Conservation (phyloP, 2,797 vertebrate species). For the Triplophysa yarkandensis region DNA sequence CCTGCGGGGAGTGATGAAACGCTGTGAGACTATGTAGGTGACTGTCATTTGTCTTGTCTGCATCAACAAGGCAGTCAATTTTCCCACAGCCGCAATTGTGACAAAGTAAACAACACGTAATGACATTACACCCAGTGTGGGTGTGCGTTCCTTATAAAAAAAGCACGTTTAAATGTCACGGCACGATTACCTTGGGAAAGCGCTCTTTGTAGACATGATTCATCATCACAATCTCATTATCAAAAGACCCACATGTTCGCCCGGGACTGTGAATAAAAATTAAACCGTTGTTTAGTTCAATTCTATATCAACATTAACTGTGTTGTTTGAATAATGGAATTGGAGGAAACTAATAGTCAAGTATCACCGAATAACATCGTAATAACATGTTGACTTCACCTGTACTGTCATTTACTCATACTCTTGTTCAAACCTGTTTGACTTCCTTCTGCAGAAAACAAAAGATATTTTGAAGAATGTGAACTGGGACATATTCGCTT, state of each 20-base stretch:
- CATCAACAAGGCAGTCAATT: slow-evolving; percentile 16
- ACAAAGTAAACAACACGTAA: slow-evolving; percentile 32
- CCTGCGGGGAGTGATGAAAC: slow-evolving; percentile 72
- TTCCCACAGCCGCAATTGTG: slow-evolving; percentile 24
- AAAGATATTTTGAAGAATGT: no score
- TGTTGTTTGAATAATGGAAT: background rate
- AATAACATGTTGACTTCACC: no score
- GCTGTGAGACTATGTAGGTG: slow-evolving; percentile 20
- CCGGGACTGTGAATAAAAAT: slow-evolving; percentile 81
- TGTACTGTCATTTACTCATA: no score
- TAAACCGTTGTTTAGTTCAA: slow-evolving; percentile 17
- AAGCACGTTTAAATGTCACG: slow-evolving; percentile 6
- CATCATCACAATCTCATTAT: slow-evolving; percentile 98
- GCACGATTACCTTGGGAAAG: slow-evolving; percentile 84
- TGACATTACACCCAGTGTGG: slow-evolving; percentile 6
- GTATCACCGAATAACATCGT: background rate
- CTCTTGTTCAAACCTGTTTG: no score
- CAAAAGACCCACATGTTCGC: slow-evolving; percentile 85
- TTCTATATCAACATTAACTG: background rate
- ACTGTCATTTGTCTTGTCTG: slow-evolving; percentile 23
- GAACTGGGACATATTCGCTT: no score
- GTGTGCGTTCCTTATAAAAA: slow-evolving; percentile 3
- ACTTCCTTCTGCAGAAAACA: no score
- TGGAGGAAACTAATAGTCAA: background rate
- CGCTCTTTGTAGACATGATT: slow-evolving; percentile 98